phyloP scores from a whole-genome alignment of 2,113 vertebrate species.

The Cynopterus brachyotis region DNA sequence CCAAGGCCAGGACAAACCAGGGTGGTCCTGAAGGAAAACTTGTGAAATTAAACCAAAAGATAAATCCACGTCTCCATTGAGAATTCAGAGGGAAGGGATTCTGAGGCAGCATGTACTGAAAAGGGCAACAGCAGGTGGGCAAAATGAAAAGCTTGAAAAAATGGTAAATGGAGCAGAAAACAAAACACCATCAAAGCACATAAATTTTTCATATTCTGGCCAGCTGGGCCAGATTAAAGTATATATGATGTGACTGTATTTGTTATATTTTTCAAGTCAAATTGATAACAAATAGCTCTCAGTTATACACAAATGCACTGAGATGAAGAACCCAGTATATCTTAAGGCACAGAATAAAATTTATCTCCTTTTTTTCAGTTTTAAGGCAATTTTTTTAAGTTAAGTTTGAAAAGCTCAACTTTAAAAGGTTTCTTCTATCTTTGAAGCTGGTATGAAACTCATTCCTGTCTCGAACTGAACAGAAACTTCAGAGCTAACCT shows the following conservation, averaged over 20 bases:
- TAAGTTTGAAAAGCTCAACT: background rate
- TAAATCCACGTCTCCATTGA: background rate
- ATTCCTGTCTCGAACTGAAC: conserved; percentile 1
- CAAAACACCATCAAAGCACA: background rate
- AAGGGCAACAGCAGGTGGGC: background rate
- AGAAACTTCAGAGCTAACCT: background rate
- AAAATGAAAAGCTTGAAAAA: background rate
- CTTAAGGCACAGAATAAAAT: conserved; percentile 28
- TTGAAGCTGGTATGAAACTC: background rate
- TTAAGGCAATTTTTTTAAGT: background rate
- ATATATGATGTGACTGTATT: background rate
- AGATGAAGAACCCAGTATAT: background rate
- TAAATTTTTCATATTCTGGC: background rate
- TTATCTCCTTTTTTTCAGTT: background rate
- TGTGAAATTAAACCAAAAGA: background rate
- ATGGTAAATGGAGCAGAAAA: background rate
- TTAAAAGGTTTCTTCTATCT: background rate
- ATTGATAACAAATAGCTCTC: conserved; percentile 1
- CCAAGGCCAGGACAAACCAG: background rate
- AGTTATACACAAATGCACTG: background rate
- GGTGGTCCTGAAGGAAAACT: background rate
- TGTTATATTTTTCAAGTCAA: conserved; percentile 20
- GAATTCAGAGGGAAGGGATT: background rate
- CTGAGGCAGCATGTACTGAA: background rate
- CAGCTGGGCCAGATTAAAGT: background rate